Evolutionary conservation across 2,888 invertebrate species (phyloP), one percentile per base, ranked within the genome.

Genomic region (Acronicta psi): DNA sequence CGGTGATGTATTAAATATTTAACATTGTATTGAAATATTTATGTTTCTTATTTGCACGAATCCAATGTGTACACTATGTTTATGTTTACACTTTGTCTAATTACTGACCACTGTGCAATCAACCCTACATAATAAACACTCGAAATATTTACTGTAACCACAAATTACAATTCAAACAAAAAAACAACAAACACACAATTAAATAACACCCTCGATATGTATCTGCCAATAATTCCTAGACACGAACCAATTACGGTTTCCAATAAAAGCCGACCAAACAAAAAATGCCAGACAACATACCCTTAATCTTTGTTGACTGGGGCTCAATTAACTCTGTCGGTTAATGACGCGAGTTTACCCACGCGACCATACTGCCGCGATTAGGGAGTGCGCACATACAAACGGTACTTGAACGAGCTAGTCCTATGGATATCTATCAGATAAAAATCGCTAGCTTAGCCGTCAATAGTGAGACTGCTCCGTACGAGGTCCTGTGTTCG

Each of bases 271-370:
- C 70, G 73, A 70, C 68, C 75, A 77, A 80, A 78, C 79, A 79
- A 73, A 82, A 77, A 75, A 75, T 47, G 70, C 43, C 49, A 66
- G 68, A 73, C 77, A 67, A 77, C 69, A 73, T 69, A 69, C 69
- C 75, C 76, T 77, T 82, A 83, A 83, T 84, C 79, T 82, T 75
- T 87, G 83, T 87, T 86, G 80, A 79, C 81, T 72, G 77, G 72
- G 66, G 69, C 74, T 77, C 82, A 86, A 87, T 88, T 85, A 87
- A 83, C 82, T 71, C 42, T 69, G 75, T 65, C 71, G 73, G 75
- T 61, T 85, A 84, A 85, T 84, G 84, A 81, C 79, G 74, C 50
- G 52, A 56, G 78, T 78, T 59, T 73, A 54, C 56, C 64, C 65
- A 75, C 66, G 66, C 69, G 72, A 78, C 69, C 59, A 65, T 75